A percentile compares a stretch with the other conserved stretches of the same genome.
phyloP scores from a whole-genome alignment of 2,797 vertebrate species.

The Eremophila alpestris region DNA sequence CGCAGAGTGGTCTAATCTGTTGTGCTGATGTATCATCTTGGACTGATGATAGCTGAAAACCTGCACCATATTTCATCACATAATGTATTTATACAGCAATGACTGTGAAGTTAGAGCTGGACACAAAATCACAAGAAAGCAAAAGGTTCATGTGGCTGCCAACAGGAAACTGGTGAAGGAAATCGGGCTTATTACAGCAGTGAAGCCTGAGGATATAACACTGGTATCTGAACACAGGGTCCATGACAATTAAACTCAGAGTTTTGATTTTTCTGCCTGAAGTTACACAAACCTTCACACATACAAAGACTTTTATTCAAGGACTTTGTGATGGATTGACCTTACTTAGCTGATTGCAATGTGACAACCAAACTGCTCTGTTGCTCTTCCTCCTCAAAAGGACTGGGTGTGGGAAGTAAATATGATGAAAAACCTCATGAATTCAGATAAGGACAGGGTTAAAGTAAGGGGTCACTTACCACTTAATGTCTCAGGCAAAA shows the following conservation, averaged over 20 bases:
- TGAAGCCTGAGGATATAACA: not conserved
- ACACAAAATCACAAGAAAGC: not conserved
- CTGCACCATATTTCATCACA: not conserved
- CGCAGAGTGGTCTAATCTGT: not conserved
- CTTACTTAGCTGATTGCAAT: not conserved
- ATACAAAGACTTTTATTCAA: not conserved
- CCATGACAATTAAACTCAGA: not conserved
- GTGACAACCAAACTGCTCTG: not conserved
- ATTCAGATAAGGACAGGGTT: not conserved
- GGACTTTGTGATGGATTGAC: not conserved
- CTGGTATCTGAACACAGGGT: not conserved
- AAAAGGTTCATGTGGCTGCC: not conserved
- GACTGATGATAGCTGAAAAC: not conserved
- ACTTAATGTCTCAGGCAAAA: not conserved
- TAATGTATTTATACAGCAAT: not conserved
- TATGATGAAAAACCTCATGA: not conserved
- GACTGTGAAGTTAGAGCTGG: not conserved
- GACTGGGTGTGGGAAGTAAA: not conserved
- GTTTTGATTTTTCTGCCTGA: not conserved
- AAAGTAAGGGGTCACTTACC: not conserved
- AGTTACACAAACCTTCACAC: not conserved
- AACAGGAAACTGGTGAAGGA: not conserved
- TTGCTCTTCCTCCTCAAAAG: not conserved
- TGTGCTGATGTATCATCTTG: not conserved
- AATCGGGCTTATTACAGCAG: accelerated